A percentile compares a stretch with the other conserved stretches of the same genome.
phyloP scores from a whole-genome alignment of 2,888 invertebrate species.

The Petrophora chlorosata region DNA sequence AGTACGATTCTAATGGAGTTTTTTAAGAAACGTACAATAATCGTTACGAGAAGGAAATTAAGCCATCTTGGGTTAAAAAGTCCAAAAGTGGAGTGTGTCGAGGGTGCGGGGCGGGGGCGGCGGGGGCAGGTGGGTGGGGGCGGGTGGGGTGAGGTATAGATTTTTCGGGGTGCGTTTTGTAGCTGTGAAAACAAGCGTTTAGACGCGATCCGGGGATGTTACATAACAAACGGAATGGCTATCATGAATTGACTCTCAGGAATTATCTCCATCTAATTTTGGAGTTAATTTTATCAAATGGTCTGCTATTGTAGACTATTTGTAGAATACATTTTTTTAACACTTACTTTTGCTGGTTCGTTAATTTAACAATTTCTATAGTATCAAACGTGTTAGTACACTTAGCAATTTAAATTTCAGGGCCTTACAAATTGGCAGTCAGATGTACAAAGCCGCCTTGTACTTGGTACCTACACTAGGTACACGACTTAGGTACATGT shows the following conservation, averaged over 20 bases:
- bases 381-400: no score
- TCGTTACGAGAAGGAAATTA: constrained; percentile 71
- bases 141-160: constrained; percentile 56
- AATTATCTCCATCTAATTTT: constrained; percentile 7
- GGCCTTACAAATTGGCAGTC: no score
- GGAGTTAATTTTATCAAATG: not conserved
- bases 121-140: constrained; percentile 21
- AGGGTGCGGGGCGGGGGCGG: constrained; percentile 21
- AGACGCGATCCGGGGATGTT: constrained; percentile 48
- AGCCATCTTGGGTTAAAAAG: constrained; percentile 79
- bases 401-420: no score
- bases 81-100: constrained; percentile 63
- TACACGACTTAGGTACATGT: no score
- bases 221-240: constrained; percentile 28
- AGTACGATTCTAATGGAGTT: constrained; percentile 66
- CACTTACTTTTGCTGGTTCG: no score
- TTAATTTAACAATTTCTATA: no score
- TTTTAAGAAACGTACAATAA: constrained; percentile 66
- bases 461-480: no score
- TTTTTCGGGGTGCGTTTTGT: constrained; percentile 65
- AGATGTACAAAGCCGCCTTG: no score
- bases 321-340: no score
- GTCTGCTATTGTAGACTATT: no score
- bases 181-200: constrained; percentile 63
- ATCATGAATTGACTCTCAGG: constrained; percentile 6